Conservation (phyloP, 1,140 invertebrate genomes). For the Bactericera cockerelli region DNA sequence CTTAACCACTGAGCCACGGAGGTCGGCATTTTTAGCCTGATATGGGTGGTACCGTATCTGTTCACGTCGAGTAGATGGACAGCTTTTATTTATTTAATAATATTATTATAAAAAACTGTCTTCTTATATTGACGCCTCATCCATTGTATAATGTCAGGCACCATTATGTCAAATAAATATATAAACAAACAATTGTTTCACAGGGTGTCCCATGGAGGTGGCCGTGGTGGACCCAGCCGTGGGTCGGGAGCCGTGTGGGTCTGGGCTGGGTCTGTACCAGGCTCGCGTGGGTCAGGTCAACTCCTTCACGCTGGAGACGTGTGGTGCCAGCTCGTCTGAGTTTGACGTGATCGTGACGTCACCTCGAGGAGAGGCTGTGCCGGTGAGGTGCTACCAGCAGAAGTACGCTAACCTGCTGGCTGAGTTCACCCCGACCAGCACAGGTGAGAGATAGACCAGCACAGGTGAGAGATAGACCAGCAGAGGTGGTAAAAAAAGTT, state of each 20-base stretch:
- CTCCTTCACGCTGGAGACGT: slow-evolving; percentile 75
- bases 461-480: slow-evolving; percentile 44
- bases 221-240: slow-evolving; percentile 39
- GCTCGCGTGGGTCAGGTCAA: slow-evolving; percentile 59
- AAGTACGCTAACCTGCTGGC: slow-evolving; percentile 84
- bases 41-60: too few relatives aligned
- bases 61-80: too few relatives aligned
- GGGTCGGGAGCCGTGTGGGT: slow-evolving; percentile 57
- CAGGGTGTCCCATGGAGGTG: slow-evolving; percentile 36
- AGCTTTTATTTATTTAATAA: too few relatives aligned
- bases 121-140: too few relatives aligned
- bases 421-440: slow-evolving; percentile 73
- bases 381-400: slow-evolving; percentile 87
- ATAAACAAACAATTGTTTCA: too few relatives aligned
- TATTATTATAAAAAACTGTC: too few relatives aligned
- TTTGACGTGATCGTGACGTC: slow-evolving; percentile 81
- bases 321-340: slow-evolving; percentile 66
- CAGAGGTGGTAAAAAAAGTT: slow-evolving; percentile 38
- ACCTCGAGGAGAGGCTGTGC: slow-evolving; percentile 75
- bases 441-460: slow-evolving; percentile 43
- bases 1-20: too few relatives aligned
- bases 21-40: too few relatives aligned
- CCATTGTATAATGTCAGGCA: too few relatives aligned
- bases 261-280: slow-evolving; percentile 66
- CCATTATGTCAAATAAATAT: too few relatives aligned